phyloP scores from a whole-genome alignment of 2,113 vertebrate genomes.

The Sterna hirundo region DNA sequence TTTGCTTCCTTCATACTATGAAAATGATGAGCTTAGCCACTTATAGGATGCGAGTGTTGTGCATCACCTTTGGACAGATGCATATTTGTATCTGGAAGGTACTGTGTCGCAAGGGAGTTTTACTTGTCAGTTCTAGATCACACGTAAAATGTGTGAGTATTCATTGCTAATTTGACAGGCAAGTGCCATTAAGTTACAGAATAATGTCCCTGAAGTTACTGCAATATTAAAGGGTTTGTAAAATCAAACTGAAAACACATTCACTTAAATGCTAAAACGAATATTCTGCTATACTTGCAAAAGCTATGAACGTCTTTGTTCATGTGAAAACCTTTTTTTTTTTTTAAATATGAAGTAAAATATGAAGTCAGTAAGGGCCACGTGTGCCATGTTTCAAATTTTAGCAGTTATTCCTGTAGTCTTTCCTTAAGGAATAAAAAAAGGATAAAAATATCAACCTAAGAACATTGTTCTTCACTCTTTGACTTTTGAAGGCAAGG shows the following conservation, averaged over 20 bases:
- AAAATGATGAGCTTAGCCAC: not conserved
- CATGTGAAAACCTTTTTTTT: not conserved
- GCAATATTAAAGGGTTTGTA: not conserved
- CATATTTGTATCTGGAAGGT: not conserved
- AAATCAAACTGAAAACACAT: not conserved
- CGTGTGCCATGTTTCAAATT: not conserved
- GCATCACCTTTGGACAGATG: not conserved
- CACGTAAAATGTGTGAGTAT: not conserved
- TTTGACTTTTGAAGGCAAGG: conserved; percentile 7
- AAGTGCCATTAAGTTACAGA: not conserved
- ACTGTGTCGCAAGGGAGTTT: not conserved
- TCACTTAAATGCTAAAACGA: not conserved
- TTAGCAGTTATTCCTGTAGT: not conserved
- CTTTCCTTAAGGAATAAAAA: not conserved
- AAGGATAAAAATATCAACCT: conserved; percentile 13
- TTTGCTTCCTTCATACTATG: not conserved
- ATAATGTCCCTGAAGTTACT: conserved; percentile 1
- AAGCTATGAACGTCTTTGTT: not conserved
- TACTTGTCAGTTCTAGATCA: not conserved
- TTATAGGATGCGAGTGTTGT: not conserved
- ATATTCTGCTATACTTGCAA: not conserved
- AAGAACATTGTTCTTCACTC: conserved; percentile 6
- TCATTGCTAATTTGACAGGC: not conserved
- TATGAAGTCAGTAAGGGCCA: not conserved
- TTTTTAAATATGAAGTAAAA: not conserved